Conservation (phyloP, 2,113 vertebrate species). For the Phyllostomus hastatus region DNA sequence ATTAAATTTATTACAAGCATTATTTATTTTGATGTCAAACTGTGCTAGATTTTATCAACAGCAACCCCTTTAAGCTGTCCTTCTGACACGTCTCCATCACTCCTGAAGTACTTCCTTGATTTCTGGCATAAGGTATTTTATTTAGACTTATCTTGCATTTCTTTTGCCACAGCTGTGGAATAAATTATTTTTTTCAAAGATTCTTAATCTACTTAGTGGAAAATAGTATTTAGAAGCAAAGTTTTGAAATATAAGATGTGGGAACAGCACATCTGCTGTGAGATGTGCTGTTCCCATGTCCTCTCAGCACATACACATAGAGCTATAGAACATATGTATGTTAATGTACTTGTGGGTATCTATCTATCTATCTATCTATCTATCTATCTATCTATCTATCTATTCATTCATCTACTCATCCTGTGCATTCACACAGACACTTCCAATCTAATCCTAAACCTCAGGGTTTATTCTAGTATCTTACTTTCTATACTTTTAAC, state of each 20-base stretch:
- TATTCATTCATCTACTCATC: background rate
- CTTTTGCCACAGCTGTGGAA: background rate
- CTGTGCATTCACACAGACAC: background rate
- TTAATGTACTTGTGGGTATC: background rate
- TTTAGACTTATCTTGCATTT: background rate
- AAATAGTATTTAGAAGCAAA: background rate
- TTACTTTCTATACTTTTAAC: background rate
- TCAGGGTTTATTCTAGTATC: background rate
- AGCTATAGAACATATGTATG: background rate
- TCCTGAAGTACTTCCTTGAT: background rate
- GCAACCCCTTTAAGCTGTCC: background rate
- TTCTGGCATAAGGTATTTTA: background rate
- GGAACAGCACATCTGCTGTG: background rate
- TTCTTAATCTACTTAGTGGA: background rate
- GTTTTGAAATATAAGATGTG: background rate
- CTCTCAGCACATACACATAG: background rate
- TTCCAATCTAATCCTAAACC: background rate
- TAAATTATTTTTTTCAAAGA: background rate
- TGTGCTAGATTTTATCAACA: background rate
- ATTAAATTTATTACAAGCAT: background rate
- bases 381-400: background rate
- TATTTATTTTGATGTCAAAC: background rate
- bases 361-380: background rate
- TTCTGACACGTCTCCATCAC: background rate
- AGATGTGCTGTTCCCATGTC: background rate